Conservation (phyloP, 2,113 vertebrate species). For the Taxidea taxus region DNA sequence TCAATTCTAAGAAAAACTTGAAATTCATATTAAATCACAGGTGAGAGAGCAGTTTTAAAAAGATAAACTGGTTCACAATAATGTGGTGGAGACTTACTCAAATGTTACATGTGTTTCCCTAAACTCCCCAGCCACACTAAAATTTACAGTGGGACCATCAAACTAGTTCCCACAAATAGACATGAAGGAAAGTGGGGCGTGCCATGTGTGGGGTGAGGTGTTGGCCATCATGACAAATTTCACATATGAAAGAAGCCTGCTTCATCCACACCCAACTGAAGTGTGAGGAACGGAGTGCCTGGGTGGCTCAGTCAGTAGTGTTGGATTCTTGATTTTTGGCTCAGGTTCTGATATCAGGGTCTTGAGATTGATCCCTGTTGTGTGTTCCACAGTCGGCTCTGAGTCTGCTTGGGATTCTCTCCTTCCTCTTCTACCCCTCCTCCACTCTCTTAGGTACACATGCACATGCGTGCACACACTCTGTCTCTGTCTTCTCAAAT, state of each 20-base stretch:
- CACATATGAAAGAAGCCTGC: background rate
- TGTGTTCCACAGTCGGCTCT: background rate
- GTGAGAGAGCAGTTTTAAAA: background rate
- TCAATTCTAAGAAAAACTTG: background rate
- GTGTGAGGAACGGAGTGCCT: background rate
- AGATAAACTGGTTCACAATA: background rate
- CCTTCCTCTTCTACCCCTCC: background rate
- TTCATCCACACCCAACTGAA: rapidly evolving
- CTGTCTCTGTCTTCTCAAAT: background rate
- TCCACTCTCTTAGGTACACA: background rate
- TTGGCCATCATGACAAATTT: rapidly evolving
- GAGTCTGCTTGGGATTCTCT: background rate
- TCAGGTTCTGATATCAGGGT: background rate
- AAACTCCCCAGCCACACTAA: background rate
- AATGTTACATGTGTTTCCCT: background rate
- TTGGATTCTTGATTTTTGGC: background rate
- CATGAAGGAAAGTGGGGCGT: rapidly evolving
- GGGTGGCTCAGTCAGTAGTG: background rate
- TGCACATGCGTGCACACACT: background rate
- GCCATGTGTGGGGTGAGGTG: background rate
- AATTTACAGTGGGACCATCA: background rate
- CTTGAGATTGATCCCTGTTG: background rate
- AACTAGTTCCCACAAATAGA: background rate
- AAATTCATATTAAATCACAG: background rate
- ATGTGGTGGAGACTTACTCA: background rate